phyloP scores from a whole-genome alignment of 2,888 invertebrate genomes.

The Zootermopsis nevadensis region DNA sequence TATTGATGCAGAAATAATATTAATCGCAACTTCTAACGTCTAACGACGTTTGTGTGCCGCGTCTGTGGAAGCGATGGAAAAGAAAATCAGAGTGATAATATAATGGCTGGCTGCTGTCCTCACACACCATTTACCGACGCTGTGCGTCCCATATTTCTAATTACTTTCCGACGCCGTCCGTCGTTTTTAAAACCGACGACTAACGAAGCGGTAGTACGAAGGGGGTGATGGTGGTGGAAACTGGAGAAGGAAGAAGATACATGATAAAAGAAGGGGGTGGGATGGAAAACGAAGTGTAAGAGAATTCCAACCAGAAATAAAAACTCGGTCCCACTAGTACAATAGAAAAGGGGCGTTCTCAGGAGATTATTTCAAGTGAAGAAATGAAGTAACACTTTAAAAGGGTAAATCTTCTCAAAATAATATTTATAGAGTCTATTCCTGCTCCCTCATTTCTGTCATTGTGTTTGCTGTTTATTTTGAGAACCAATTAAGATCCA shows the following conservation, averaged over 20 bases:
- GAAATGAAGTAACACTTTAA: neutral
- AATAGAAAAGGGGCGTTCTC: conserved; percentile 17
- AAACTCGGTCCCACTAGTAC: conserved; percentile 45
- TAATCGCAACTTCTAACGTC: too few relatives aligned
- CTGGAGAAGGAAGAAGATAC: conserved; percentile 5
- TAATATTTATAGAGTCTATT: too few relatives aligned
- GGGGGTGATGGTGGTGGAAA: conserved; percentile 23
- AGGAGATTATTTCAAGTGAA: neutral
- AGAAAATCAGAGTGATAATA: conserved; percentile 39
- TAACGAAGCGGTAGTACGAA: conserved; percentile 46
- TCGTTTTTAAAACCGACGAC: conserved; percentile 51
- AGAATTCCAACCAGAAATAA: conserved; percentile 45
- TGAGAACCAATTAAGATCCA: too few relatives aligned
- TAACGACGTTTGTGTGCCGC: neutral
- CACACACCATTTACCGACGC: conserved; percentile 60
- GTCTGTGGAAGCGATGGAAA: neutral
- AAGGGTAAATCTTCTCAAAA: too few relatives aligned
- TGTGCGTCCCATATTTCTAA: conserved; percentile 60
- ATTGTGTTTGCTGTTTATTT: too few relatives aligned
- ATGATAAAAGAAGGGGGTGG: conserved; percentile 31
- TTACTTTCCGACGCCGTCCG: conserved; percentile 59
- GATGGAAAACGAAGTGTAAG: conserved; percentile 34
- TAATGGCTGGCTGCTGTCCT: conserved; percentile 52
- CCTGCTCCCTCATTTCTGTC: too few relatives aligned
- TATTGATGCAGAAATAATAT: too few relatives aligned